These are phyloP conservation scores for Lycocerus yunnanus DNA, from an alignment of 2,888 invertebrate genomes.

Conservation along the genomic window DNA sequence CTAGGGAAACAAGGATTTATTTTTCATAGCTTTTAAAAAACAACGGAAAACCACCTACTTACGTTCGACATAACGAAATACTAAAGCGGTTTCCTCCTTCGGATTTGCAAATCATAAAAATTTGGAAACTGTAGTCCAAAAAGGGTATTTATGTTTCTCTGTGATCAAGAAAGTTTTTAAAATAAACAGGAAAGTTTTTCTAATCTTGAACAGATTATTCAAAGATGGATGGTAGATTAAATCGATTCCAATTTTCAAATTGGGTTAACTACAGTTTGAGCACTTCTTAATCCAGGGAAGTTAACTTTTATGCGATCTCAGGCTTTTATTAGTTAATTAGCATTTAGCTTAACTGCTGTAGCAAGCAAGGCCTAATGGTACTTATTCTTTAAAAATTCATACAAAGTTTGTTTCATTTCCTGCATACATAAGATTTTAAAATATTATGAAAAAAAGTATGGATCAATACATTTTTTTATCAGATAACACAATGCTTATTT, in stretches of 20 bases:
- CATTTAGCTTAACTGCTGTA: background rate
- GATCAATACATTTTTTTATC: background rate
- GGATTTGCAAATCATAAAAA: background rate
- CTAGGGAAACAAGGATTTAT: background rate
- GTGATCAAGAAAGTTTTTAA: too few relatives aligned
- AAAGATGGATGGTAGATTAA: background rate
- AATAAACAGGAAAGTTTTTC: too few relatives aligned
- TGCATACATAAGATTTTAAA: background rate
- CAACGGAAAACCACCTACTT: background rate
- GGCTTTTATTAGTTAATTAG: background rate
- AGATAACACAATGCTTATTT: background rate
- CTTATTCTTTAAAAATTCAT: background rate
- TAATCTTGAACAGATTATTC: background rate
- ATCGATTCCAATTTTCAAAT: too few relatives aligned
- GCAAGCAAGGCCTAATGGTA: background rate
- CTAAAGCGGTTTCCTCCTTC: background rate
- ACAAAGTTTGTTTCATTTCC: background rate
- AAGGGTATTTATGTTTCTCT: background rate
- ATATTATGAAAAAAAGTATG: background rate
- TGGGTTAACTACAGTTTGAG: background rate
- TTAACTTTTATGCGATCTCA: background rate
- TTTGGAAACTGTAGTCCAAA: background rate
- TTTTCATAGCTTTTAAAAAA: background rate
- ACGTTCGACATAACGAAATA: background rate
- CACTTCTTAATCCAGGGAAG: background rate